Evolutionary conservation across 1,140 invertebrate species (phyloP), one percentile per base, ranked within the genome.

Genomic region (Hylaeus volcanicus): DNA sequence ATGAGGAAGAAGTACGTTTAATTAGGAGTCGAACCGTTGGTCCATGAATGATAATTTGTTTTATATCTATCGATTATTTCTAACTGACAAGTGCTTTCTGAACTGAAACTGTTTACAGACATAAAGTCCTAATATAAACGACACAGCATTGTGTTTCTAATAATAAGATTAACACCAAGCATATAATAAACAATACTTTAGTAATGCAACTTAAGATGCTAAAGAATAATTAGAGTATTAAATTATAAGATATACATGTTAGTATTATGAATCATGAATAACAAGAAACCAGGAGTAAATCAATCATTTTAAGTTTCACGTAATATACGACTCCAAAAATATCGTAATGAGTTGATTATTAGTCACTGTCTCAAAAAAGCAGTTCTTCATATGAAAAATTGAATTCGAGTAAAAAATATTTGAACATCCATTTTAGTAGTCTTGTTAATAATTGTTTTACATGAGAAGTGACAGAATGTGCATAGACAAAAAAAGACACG

Each of bases 221-320:
- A 76, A 85, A 85, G 73, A 73, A 79, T 82, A 86, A 79, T 74
- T 87, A 79, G 75, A 89, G 86, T 89, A 90, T 91, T 91, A 85
- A 90, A 90, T 90, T 87, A 90, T 90, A 89, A 88, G 85, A 87
- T 88, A 88, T 88, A 89, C 81, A 88, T 79, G 68, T 87, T 88
- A 89, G 85, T 88, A 89, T 87, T 86, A 82, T 65, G 87, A 88
- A 89, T 88, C 73, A 85, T 72, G 79, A 87, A 80, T 87, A 88
- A 88, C 83, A 85, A 84, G 80, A 79, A 78, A 78, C 79, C 70
- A 83, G 76, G 63, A 84, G 76, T 83, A 75, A 76, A 81, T 82
- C 63, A 63, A 71, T 78, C 11, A 43, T 43, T 75, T 58, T 9
- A 53, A 65, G 77, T 78, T 72, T 72, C 45, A 63, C 45, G 51